phyloP scores from a whole-genome alignment of 2,888 invertebrate species.

The Rotaria macrura region DNA sequence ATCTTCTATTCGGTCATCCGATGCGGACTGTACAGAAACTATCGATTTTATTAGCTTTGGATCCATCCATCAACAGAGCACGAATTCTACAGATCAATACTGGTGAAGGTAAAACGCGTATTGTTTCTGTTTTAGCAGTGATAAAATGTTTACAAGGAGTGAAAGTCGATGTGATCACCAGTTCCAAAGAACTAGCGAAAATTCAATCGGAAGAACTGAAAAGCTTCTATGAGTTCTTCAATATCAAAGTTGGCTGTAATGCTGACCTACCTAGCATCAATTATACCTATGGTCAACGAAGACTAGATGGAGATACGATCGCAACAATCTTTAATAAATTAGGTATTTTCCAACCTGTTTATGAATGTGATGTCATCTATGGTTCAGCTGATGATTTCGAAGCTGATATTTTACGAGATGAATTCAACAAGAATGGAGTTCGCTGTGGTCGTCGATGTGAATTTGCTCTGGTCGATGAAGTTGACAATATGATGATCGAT shows the following conservation, averaged over 20 bases:
- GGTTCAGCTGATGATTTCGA: slow-evolving; percentile 26
- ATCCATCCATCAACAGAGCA: slow-evolving; percentile 18
- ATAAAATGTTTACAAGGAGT: neutral
- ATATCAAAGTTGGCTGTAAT: too few relatives aligned
- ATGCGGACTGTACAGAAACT: too few relatives aligned
- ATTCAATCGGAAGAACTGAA: neutral
- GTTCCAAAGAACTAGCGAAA: neutral
- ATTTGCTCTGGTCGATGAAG: slow-evolving; percentile 34
- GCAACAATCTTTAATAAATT: too few relatives aligned
- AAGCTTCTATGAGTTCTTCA: neutral
- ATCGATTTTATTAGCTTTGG: too few relatives aligned
- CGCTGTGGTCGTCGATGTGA: neutral
- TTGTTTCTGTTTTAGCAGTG: slow-evolving; percentile 37
- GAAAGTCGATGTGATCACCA: neutral
- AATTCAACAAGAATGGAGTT: slow-evolving; percentile 3
- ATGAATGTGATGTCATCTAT: slow-evolving; percentile 30
- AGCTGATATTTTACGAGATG: slow-evolving; percentile 31
- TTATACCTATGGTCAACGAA: too few relatives aligned
- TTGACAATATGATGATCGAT: slow-evolving; percentile 34
- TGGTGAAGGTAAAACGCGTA: slow-evolving; percentile 41
- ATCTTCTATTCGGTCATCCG: too few relatives aligned
- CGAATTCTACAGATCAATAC: slow-evolving; percentile 44
- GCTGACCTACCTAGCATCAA: too few relatives aligned
- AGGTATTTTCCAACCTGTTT: too few relatives aligned
- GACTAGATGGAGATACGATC: too few relatives aligned